Evolutionary conservation across 1,140 invertebrate genomes (phyloP).

Genomic region (Streblospio benedicti): DNA sequence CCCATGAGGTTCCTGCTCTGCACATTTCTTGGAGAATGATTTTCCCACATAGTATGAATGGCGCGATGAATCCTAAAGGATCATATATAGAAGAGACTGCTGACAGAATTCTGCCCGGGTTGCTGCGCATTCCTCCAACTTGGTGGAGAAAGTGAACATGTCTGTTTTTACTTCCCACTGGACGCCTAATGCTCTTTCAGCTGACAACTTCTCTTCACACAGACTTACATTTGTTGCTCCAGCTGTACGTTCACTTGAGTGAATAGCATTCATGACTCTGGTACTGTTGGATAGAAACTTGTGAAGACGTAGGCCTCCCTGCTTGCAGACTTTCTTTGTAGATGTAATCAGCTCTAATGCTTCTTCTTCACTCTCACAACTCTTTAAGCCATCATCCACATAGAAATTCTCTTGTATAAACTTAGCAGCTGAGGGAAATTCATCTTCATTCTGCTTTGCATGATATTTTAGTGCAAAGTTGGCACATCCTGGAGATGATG

Average conservation of each 20-base stretch:
- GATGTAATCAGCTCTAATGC: slow-evolving; percentile 5
- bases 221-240: slow-evolving; percentile 5
- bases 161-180: slow-evolving; percentile 27
- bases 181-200: slow-evolving; percentile 24
- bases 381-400: slow-evolving; percentile 13
- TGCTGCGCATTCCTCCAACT: slow-evolving; percentile 14
- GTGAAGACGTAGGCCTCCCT: neutral
- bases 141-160: slow-evolving; percentile 19
- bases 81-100: slow-evolving; percentile 26
- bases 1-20: neutral
- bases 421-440: neutral
- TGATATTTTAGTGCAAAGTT: slow-evolving; percentile 15
- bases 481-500: slow-evolving; percentile 21
- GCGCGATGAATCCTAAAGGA: slow-evolving; percentile 24
- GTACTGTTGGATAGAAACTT: slow-evolving; percentile 11
- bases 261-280: slow-evolving; percentile 1
- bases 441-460: slow-evolving; percentile 8
- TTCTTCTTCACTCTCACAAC: neutral
- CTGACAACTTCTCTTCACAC: slow-evolving; percentile 22
- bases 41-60: slow-evolving; percentile 22
- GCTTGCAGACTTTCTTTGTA: slow-evolving; percentile 6
- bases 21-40: slow-evolving; percentile 11
- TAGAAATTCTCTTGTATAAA: slow-evolving; percentile 21
- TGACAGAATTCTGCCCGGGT: slow-evolving; percentile 23
- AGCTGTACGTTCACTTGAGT: neutral